Conservation (phyloP, 2,797 vertebrate genomes). For the Hozukius guyotensis region DNA sequence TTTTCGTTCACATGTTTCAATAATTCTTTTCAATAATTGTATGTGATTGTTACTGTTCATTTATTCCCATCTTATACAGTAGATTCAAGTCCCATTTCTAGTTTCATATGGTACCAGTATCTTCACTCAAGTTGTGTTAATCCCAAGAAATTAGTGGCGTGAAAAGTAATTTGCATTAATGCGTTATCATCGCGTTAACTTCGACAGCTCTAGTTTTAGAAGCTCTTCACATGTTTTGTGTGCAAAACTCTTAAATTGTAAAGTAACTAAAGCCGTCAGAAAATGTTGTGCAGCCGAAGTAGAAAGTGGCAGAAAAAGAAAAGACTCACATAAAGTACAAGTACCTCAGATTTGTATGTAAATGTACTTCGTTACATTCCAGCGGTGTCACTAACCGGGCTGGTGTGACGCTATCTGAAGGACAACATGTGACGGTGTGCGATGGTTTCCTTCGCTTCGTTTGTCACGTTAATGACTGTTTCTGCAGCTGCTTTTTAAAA, state of each 20-base stretch:
- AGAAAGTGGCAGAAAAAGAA: neutral
- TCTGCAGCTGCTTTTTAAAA: constrained; percentile 4
- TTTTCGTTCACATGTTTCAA: too few relatives aligned
- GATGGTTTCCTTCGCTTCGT: neutral
- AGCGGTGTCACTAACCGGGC: neutral
- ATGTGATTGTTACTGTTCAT: too few relatives aligned
- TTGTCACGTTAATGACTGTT: constrained; percentile 20
- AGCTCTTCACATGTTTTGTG: neutral
- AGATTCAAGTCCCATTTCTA: neutral
- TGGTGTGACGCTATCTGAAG: neutral
- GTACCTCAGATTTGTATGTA: neutral
- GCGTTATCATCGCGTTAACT: too few relatives aligned
- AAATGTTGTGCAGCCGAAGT: neutral
- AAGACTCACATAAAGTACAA: neutral
- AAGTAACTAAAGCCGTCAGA: neutral
- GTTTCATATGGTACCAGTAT: too few relatives aligned
- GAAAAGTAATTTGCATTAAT: too few relatives aligned
- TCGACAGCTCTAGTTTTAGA: neutral
- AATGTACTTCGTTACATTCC: neutral
- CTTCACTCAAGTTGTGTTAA: too few relatives aligned
- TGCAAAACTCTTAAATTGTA: neutral
- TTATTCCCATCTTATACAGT: neutral
- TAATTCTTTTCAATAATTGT: too few relatives aligned
- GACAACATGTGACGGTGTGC: neutral
- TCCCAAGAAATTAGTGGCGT: too few relatives aligned